phyloP scores from a whole-genome alignment of 2,888 invertebrate species.

The Plebejus anna region DNA sequence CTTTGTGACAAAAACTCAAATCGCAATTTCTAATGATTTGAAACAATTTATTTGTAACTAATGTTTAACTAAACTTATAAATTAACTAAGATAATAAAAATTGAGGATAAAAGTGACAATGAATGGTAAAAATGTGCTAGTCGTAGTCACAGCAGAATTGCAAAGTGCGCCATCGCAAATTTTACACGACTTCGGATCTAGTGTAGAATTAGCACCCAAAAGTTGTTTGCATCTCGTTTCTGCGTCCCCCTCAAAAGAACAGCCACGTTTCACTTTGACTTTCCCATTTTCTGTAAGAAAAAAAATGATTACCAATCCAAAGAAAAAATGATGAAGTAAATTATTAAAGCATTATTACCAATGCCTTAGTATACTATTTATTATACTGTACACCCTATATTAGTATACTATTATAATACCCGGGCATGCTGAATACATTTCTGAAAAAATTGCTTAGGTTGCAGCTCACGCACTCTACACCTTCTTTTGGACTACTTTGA shows the following conservation, averaged over 20 bases:
- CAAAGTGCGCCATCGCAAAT: constrained; percentile 53
- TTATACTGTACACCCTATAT: too few relatives aligned
- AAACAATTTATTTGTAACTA: not conserved
- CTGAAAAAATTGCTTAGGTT: too few relatives aligned
- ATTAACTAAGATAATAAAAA: not conserved
- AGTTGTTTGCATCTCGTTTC: constrained; percentile 44
- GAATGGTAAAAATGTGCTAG: constrained; percentile 40
- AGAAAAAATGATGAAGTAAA: too few relatives aligned
- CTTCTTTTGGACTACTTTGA: too few relatives aligned
- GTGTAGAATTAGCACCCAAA: constrained; percentile 41
- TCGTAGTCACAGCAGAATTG: constrained; percentile 47
- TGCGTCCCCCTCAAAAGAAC: constrained; percentile 46
- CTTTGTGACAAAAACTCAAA: not conserved
- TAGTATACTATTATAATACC: too few relatives aligned
- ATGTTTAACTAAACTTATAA: not conserved
- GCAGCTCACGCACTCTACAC: too few relatives aligned
- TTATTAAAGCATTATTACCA: too few relatives aligned
- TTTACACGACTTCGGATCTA: constrained; percentile 43
- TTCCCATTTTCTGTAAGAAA: constrained; percentile 50
- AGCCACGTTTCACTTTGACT: constrained; percentile 49
- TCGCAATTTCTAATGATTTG: not conserved
- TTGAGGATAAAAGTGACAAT: constrained; percentile 29
- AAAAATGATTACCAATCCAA: constrained; percentile 10
- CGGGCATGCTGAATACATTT: too few relatives aligned
- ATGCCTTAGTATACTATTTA: too few relatives aligned